Conservation (phyloP, 2,797 vertebrate genomes). For the Mionectes olivaceus region DNA sequence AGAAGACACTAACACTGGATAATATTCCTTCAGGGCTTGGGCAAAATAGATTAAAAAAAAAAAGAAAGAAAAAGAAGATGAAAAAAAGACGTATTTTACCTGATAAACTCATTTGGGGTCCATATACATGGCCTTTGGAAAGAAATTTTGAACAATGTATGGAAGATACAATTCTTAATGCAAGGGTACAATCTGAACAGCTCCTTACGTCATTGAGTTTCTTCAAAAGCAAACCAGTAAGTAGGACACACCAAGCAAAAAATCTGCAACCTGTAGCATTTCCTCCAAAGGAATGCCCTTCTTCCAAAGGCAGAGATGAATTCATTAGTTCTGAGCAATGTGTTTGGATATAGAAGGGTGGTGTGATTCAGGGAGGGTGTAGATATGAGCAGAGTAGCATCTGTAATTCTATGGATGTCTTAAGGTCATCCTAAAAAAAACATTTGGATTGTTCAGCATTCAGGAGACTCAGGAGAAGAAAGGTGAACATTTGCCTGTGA, state of each 20-base stretch:
- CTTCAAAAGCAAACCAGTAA: not conserved
- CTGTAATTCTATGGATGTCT: not conserved
- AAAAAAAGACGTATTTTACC: not conserved
- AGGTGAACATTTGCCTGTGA: not conserved
- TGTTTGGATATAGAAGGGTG: not conserved
- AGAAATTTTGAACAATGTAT: not conserved
- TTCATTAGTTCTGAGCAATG: not conserved
- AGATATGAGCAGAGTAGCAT: not conserved
- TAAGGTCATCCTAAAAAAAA: not conserved
- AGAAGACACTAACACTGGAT: not conserved
- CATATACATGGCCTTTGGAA: fast-evolving
- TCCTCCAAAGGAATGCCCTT: not conserved
- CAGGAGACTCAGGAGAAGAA: not conserved
- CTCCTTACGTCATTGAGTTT: not conserved
- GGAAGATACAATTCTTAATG: not conserved
- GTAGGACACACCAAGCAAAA: not conserved
- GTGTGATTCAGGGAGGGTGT: not conserved
- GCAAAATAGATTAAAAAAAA: not conserved
- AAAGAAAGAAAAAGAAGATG: fast-evolving
- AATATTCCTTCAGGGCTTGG: not conserved
- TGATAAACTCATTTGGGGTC: not conserved
- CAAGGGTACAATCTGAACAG: not conserved
- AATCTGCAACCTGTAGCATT: not conserved
- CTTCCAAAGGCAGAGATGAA: not conserved
- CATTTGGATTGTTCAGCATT: not conserved